These are phyloP conservation scores for Villa cingulata DNA, from an alignment of 2,888 invertebrate species.

Conservation along the genomic window DNA sequence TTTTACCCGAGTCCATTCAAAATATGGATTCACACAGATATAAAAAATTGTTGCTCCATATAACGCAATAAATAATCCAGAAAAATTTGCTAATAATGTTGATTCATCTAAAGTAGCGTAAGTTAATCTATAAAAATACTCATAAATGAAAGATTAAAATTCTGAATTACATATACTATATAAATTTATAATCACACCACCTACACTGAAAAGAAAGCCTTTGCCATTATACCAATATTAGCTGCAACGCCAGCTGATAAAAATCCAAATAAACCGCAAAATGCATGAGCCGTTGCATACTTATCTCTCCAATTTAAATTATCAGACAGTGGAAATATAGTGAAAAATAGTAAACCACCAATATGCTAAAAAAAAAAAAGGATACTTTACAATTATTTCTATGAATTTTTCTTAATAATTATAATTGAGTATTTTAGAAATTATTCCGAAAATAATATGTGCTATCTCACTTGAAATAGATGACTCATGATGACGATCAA, in stretches of 20 bases:
- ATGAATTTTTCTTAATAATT: too few relatives aligned
- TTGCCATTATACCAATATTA: not conserved
- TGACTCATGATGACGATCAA: not conserved
- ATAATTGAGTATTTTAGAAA: too few relatives aligned
- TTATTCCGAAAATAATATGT: too few relatives aligned
- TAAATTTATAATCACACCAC: too few relatives aligned
- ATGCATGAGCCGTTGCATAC: not conserved
- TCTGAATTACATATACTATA: too few relatives aligned
- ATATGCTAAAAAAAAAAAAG: not conserved
- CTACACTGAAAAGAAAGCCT: not conserved
- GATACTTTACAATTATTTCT: too few relatives aligned
- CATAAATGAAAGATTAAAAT: not conserved
- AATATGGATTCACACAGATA: slow-evolving; percentile 5
- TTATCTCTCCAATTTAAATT: not conserved
- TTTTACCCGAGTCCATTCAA: slow-evolving; percentile 5
- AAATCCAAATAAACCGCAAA: not conserved
- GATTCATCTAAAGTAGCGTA: not conserved
- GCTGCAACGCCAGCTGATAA: not conserved
- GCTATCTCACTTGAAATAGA: not conserved
- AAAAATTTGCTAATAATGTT: not conserved
- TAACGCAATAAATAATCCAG: not conserved
- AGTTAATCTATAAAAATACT: not conserved
- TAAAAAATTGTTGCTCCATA: slow-evolving; percentile 1
- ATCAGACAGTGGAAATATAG: not conserved
- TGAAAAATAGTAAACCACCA: not conserved